These are phyloP conservation scores for Sus cebifrons DNA, from an alignment of 2,797 vertebrate genomes.

Conservation along the genomic window DNA sequence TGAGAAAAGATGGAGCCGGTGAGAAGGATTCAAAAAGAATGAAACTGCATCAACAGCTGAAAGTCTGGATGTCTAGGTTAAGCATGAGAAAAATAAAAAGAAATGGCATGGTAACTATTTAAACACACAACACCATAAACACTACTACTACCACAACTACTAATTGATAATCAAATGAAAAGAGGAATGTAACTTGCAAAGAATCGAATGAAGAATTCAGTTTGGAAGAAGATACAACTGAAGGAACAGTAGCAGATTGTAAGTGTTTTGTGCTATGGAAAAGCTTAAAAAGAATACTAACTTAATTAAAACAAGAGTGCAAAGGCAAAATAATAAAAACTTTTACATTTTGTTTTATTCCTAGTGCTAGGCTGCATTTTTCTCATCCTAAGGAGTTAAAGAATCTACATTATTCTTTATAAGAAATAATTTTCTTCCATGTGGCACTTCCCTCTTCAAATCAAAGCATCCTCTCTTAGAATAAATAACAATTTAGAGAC, in stretches of 20 bases:
- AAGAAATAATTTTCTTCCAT: neutral
- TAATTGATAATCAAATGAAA: neutral
- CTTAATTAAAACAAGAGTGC: neutral
- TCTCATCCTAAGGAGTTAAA: neutral
- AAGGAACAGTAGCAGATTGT: neutral
- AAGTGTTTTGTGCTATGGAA: neutral
- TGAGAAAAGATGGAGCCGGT: neutral
- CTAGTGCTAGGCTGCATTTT: constrained; percentile 10
- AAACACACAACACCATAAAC: neutral
- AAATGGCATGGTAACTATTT: neutral
- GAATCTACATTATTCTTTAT: neutral
- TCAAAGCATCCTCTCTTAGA: neutral
- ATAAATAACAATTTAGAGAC: neutral
- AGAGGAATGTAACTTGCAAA: neutral
- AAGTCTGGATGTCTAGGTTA: neutral
- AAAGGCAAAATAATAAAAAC: constrained; percentile 16
- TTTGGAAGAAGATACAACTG: neutral
- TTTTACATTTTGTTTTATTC: constrained; percentile 18
- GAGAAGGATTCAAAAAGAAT: constrained; percentile 21
- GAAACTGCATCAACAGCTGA: neutral
- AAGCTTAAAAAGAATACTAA: neutral
- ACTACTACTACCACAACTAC: neutral
- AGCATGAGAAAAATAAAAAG: neutral
- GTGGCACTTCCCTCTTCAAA: neutral
- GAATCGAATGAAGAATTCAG: neutral